phyloP scores from a whole-genome alignment of 1,140 invertebrate species.

The Pomacea maculata region DNA sequence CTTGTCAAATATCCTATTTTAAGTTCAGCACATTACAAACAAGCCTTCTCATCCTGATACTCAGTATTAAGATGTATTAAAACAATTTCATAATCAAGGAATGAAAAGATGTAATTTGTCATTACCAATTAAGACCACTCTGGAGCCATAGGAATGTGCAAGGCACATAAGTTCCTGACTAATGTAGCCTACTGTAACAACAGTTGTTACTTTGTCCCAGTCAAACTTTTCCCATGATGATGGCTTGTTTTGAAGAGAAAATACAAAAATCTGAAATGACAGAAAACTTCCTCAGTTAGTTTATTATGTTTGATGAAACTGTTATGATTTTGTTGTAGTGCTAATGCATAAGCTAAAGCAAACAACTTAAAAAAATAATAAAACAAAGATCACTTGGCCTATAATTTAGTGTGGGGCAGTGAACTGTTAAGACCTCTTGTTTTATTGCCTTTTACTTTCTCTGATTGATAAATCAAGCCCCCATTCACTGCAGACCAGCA shows the following conservation, averaged over 20 bases:
- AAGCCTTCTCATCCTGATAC: not conserved
- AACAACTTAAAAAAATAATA: not conserved
- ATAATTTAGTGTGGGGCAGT: not conserved
- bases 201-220: slow-evolving; percentile 64
- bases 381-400: not conserved
- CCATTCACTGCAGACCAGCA: no score
- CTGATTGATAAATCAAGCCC: not conserved
- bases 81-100: not conserved
- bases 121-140: slow-evolving; percentile 51
- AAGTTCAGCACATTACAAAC: not conserved
- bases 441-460: not conserved
- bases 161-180: slow-evolving; percentile 59
- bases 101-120: not conserved
- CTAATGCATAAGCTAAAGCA: not conserved
- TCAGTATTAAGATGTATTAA: not conserved
- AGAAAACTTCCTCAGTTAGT: not conserved
- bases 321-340: not conserved
- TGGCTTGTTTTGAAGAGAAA: slow-evolving; percentile 51
- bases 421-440: not conserved
- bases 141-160: slow-evolving; percentile 59
- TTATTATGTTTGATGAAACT: not conserved
- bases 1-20: not conserved
- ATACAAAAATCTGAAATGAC: slow-evolving; percentile 61
- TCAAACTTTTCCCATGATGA: slow-evolving; percentile 61
- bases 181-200: slow-evolving; percentile 59